Base-by-base conservation (phyloP, 2,797 vertebrate genomes). In the Lutjanus campechanus region DNA sequence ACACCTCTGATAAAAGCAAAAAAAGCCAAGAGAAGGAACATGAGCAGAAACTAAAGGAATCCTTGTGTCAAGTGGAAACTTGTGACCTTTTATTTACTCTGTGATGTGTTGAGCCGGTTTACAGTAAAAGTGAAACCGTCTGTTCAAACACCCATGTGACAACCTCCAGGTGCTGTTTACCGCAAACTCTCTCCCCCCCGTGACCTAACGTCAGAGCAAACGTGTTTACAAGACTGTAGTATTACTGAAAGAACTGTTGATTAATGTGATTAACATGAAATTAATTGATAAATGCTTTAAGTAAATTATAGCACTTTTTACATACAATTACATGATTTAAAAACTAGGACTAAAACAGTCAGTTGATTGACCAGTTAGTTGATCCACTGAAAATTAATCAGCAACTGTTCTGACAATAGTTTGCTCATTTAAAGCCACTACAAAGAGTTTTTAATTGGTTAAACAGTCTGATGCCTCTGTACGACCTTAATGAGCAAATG, bases 71-170 rank as follows among this genome's bases (percentile, higher is more conserved):
- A 56, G 49, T 7, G 36, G 19, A 41, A 44, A 66, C 36, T 43
- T 54, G 56, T 60, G 25, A 50, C 8, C 17, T 22, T 25, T 36
- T 64, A 20, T 69, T 75, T 76, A 46, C 25, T 36, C 4, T 22
- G 5, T 10, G n/a, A 61, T 13, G 15, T 61, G 68, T 29, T 25
- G 20, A 56, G 19, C 20, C 20, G n/a, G 15, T 60, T 75, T 40
- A 29, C 60, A 46, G 58, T 56, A 29, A 76, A 50, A 69, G 8
- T 25, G 61, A 75, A 72, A 43, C 67, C 41, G 29, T 36, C 29
- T 36, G 49, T 83, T 85, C 36, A 69, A 8, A 65, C 4, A 54
- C 20, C 67, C 73, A 66, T 66, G 76, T 82, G 87, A 87, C 53
- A 20, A 41, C 9, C 68, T 58, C 10, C 44, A 70, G 53, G 58